Evolutionary conservation across 2,113 vertebrate species (phyloP).

Genomic region (Alexandromys fortis): DNA sequence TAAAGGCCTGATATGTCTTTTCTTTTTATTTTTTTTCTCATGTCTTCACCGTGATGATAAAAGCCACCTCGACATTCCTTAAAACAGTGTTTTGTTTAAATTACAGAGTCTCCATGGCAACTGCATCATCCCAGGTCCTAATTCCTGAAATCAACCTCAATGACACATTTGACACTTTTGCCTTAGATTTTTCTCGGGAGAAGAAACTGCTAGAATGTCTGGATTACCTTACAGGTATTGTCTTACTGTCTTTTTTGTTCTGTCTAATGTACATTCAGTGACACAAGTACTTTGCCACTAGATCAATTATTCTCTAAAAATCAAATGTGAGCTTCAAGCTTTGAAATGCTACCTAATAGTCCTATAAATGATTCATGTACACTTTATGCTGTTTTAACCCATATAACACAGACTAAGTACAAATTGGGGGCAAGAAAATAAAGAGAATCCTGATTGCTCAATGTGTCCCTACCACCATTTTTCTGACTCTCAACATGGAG

Average conservation of each 20-base stretch:
- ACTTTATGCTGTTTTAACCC: neutral
- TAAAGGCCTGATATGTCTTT: neutral
- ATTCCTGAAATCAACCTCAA: conserved; percentile 99
- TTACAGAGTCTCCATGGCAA: conserved; percentile 98
- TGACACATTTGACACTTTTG: conserved; percentile 97
- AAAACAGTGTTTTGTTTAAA: conserved; percentile 78
- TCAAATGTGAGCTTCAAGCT: neutral
- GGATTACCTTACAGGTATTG: conserved; percentile 98
- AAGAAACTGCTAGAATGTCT: conserved; percentile 98
- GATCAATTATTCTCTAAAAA: conserved; percentile 7
- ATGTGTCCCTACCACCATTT: neutral
- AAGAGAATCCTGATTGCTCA: neutral
- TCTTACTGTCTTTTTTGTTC: conserved; percentile 31
- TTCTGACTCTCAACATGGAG: neutral
- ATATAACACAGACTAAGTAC: neutral
- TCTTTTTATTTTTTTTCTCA: neutral
- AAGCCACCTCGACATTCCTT: conserved; percentile 55
- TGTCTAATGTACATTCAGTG: neutral
- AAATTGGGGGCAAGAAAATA: neutral
- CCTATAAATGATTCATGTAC: neutral
- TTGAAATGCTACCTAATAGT: neutral
- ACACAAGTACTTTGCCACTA: neutral
- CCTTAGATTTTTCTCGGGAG: conserved; percentile 97
- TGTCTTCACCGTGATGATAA: neutral
- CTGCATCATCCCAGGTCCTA: conserved; percentile 97